These are phyloP conservation scores for Diprion similis DNA, from an alignment of 1,140 invertebrate species.

Conservation along the genomic window DNA sequence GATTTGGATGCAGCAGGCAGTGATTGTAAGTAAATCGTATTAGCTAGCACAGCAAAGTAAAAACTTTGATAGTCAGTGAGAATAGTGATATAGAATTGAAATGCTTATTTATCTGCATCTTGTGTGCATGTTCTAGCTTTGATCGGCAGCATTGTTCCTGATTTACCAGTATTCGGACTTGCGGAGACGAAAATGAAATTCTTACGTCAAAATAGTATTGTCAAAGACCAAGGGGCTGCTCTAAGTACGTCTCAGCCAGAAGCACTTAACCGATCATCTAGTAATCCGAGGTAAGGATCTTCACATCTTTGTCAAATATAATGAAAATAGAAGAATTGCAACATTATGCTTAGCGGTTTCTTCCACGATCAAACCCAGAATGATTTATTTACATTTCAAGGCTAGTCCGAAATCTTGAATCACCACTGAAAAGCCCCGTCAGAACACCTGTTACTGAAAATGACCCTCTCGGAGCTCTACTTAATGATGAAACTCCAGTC, in stretches of 20 bases:
- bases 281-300: constrained; percentile 51
- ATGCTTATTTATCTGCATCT: neutral
- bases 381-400: constrained; percentile 46
- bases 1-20: constrained; percentile 54
- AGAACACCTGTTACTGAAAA: constrained; percentile 87
- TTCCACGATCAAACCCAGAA: neutral
- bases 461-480: constrained; percentile 87
- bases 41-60: neutral
- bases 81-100: neutral
- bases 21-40: constrained; percentile 46
- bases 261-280: constrained; percentile 49
- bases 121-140: constrained; percentile 37
- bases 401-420: constrained; percentile 60
- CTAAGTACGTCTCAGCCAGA: constrained; percentile 46
- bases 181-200: constrained; percentile 54
- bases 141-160: constrained; percentile 58
- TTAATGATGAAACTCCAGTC: constrained; percentile 62
- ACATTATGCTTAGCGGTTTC: constrained; percentile 9
- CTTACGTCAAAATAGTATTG: constrained; percentile 56
- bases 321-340: neutral
- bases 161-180: constrained; percentile 53
- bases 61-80: too few species aligned
- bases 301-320: constrained; percentile 9
- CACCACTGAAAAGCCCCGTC: constrained; percentile 64
- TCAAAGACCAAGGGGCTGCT: constrained; percentile 47